Evolutionary conservation across 2,113 vertebrate genomes (phyloP).

Genomic region (Chaetodon trifascialis): DNA sequence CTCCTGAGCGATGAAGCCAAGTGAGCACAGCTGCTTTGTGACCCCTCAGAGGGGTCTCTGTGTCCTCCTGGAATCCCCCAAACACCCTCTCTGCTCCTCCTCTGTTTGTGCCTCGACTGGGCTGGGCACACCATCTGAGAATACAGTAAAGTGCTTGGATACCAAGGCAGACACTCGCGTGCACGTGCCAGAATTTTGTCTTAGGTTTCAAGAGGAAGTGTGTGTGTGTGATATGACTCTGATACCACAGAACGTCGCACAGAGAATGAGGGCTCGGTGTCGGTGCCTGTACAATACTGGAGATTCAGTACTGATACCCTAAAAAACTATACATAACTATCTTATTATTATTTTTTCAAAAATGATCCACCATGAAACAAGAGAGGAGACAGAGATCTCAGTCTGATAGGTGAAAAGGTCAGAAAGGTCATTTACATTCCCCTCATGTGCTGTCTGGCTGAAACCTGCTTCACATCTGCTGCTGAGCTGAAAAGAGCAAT

Average conservation of each 20-base stretch:
- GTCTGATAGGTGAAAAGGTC: constrained; percentile 54
- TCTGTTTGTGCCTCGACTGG: constrained; percentile 40
- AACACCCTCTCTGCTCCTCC: constrained; percentile 18
- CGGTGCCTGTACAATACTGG: neutral
- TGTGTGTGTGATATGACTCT: neutral
- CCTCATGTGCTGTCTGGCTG: constrained; percentile 41
- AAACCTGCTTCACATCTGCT: constrained; percentile 63
- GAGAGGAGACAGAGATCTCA: neutral
- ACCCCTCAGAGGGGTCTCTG: constrained; percentile 47
- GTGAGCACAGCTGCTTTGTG: constrained; percentile 65
- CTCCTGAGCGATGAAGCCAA: constrained; percentile 33
- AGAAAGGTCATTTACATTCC: constrained; percentile 56
- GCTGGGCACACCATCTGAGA: neutral
- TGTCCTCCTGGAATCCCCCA: constrained; percentile 43
- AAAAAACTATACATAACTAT: neutral
- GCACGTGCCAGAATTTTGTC: constrained; percentile 24
- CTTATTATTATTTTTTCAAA: neutral
- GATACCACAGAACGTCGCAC: neutral
- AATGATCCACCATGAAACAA: neutral
- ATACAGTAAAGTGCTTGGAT: neutral
- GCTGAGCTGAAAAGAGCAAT: constrained; percentile 62
- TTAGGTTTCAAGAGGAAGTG: constrained; percentile 22
- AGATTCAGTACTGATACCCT: neutral
- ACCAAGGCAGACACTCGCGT: neutral
- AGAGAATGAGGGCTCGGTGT: too few species aligned